Base-by-base conservation (phyloP, 2,113 vertebrate genomes). In the Pygoscelis adeliae region DNA sequence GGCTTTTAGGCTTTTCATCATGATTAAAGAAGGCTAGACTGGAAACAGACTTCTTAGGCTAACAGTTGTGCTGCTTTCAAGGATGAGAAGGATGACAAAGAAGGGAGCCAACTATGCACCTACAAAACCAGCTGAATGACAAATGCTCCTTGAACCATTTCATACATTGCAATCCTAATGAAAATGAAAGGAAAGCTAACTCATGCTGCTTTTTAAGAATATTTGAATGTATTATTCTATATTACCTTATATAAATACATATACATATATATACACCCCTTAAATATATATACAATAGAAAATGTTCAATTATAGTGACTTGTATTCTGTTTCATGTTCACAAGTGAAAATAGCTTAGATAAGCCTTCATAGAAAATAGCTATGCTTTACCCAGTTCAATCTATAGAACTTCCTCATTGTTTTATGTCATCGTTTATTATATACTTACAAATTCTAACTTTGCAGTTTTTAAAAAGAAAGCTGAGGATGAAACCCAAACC, bases 1-100 rank as follows among this genome's bases (percentile, higher is more conserved):
- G 77, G 62, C 53, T 96, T 96, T 96, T 87, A 92, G 50, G 85
- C 49, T 97, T 73, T 94, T 77, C 53, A 30, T 83, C 78, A 63
- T 80, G 77, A 83, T 96, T 88, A 91, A 93, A 91, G 65, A 65
- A 97, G 69, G 80, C 40, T 77, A 92, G 72, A 83, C 61, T 19
- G 36, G 84, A 95, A 96, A 85, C 30, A 72, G 86, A 62, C 63
- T 86, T 6, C 71, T 96, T 89, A 85, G 34, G 15, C n/a, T 94
- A 67, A 85, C 32, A 67, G n/a, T 42, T n/a, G 46, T 47, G 42
- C 38, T 96, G 46, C 79, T 95, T 94, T 93, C 56, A 86, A 46
- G 80, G 36, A 62, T 44, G 40, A 82, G 53, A 70, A 86, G 30
- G 66, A 40, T 23, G 34, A 72, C 21, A 47, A 95, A 77, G 83